Percentiles rank a stretch among this genome's conserved stretches.
phyloP scores from a whole-genome alignment of 2,888 invertebrate genomes.

The Scaptomyza reducta region DNA sequence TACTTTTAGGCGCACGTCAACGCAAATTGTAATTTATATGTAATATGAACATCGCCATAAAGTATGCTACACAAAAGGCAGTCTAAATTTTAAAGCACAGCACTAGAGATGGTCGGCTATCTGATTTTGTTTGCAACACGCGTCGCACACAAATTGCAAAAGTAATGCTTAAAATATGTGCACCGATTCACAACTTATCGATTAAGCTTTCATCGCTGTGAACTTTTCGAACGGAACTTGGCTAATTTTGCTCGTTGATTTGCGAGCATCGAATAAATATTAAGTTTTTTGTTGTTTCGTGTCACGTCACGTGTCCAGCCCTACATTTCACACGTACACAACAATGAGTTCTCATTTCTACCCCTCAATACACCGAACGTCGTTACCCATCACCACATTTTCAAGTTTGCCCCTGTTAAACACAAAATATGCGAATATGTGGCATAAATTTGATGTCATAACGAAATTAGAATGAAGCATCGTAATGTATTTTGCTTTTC shows the following conservation, averaged over 20 bases:
- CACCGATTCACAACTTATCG: not conserved
- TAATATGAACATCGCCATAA: conserved; percentile 78
- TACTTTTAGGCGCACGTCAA: conserved; percentile 76
- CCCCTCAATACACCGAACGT: conserved; percentile 1
- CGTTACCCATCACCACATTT: conserved; percentile 7
- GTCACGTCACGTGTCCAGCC: conserved; percentile 22
- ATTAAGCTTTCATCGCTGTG: not conserved
- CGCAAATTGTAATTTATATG: conserved; percentile 78
- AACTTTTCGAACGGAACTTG: not conserved
- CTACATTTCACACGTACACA: not conserved
- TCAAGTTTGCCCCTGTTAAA: conserved; percentile 36
- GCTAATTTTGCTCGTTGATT: not conserved
- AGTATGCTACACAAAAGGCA: conserved; percentile 60
- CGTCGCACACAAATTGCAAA: conserved; percentile 3
- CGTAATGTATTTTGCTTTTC: conserved; percentile 48
- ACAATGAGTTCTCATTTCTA: conserved; percentile 1
- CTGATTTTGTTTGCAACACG: conserved; percentile 1
- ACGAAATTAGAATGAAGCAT: conserved; percentile 70
- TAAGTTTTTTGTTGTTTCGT: conserved; percentile 4
- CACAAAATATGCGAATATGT: conserved; percentile 63
- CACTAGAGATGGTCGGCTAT: conserved; percentile 16
- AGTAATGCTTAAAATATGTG: not conserved
- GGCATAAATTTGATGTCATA: conserved; percentile 62
- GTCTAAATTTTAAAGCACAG: conserved; percentile 52
- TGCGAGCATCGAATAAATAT: too few species aligned